These are phyloP conservation scores for Hippocampus mohnikei DNA, from an alignment of 2,113 vertebrate species.

Conservation along the genomic window DNA sequence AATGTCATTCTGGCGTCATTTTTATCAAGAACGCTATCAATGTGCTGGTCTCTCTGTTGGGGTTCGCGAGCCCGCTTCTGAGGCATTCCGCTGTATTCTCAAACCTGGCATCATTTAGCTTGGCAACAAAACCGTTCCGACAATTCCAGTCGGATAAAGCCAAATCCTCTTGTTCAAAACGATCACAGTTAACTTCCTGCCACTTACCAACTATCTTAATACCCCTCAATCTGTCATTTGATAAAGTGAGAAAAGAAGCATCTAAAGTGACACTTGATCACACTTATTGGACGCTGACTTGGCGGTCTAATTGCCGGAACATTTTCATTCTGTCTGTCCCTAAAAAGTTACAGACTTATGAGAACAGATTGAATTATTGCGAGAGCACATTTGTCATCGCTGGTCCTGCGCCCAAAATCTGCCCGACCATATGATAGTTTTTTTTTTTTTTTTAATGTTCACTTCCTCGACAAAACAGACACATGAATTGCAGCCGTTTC, in stretches of 20 bases:
- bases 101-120: background rate
- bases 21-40: no score
- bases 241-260: conserved; percentile 71
- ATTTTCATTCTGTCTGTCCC: conserved; percentile 73
- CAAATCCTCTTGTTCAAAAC: conserved; percentile 60
- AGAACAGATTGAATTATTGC: conserved; percentile 83
- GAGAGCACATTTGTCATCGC: conserved; percentile 80
- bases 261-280: conserved; percentile 73
- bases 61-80: background rate
- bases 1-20: no score
- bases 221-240: conserved; percentile 75
- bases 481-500: conserved; percentile 65
- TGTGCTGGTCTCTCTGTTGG: no score
- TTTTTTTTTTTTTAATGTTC: conserved; percentile 70
- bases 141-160: conserved; percentile 33
- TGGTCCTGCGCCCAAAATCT: conserved; percentile 79
- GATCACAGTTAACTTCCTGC: conserved; percentile 69
- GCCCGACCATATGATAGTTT: conserved; percentile 82
- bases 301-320: conserved; percentile 73
- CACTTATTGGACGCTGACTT: conserved; percentile 73
- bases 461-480: conserved; percentile 73
- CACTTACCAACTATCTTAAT: conserved; percentile 71
- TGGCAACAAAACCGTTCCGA: background rate
- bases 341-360: conserved; percentile 80
- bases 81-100: background rate